Percentiles rank a stretch among this genome's conserved stretches.
These are phyloP conservation scores for Anomalospiza imberbis DNA, from an alignment of 2,797 vertebrate genomes.

Conservation along the genomic window DNA sequence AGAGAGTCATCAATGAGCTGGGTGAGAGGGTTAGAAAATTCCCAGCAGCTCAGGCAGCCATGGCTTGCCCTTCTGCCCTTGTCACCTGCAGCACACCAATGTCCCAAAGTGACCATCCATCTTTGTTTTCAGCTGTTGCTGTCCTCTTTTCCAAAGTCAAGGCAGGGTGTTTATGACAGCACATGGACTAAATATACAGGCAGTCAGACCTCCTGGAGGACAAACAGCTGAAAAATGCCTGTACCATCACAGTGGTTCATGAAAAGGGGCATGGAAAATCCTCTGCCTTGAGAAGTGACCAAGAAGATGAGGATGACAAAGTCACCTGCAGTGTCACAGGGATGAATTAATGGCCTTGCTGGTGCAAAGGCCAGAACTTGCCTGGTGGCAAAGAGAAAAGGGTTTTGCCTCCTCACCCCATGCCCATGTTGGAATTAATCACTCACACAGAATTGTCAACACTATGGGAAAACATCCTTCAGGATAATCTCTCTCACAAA, in stretches of 20 bases:
- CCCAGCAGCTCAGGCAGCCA: not conserved
- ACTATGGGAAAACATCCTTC: not conserved
- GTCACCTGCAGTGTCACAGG: not conserved
- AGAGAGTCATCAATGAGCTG: not conserved
- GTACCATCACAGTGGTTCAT: not conserved
- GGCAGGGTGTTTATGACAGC: not conserved
- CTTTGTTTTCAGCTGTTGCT: not conserved
- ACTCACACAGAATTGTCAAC: conserved; percentile 27
- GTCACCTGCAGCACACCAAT: not conserved
- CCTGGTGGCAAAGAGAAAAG: not conserved
- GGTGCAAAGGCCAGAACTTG: not conserved
- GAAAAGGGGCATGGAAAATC: not conserved
- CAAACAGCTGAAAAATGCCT: not conserved
- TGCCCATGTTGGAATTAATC: not conserved
- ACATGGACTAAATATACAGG: not conserved
- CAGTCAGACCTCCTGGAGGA: not conserved
- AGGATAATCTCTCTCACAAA: conserved; percentile 43
- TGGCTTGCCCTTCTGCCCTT: not conserved
- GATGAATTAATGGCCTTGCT: not conserved
- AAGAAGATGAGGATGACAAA: not conserved
- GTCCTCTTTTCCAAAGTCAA: not conserved
- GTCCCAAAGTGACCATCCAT: not conserved
- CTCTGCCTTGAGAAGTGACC: not conserved
- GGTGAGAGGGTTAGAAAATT: not conserved
- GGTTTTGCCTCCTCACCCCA: not conserved